Base-by-base conservation (phyloP, 2,113 vertebrate genomes). In the Trochalopteron elliotii region DNA sequence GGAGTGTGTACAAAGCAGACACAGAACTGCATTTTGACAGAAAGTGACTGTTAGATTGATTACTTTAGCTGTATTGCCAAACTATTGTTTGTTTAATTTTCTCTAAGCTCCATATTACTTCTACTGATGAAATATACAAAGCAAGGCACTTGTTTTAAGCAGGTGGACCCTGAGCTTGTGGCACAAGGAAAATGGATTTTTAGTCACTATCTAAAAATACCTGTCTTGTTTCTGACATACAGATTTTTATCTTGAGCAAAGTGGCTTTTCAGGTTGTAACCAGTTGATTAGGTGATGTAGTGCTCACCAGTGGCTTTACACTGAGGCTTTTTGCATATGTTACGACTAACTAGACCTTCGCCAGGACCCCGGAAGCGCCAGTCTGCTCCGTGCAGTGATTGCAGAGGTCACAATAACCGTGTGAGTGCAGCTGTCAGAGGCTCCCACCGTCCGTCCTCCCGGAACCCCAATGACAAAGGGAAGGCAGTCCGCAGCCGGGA, bases 401-500 rank as follows among this genome's bases (percentile, higher is more conserved):
- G 98, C 83, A 99, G 98, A 97, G 96, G 97, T 52, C 98, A 99
- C 53, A 98, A 98, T 94, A 99, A 98, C 68, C 98, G 99, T 6
- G 67, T 98, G 23, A 98, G 98, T 35, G 97, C 96, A 15, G 97
- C 98, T 12, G 97, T 97, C 69, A 97, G 98, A 92, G 97, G 96
- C 80, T 98, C 98, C 77, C 98, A 99, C 87, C 98, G 98, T 9
- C 98, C 98, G 6, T 97, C 98, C 2, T 96, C 98, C 16, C 98
- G 99, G 10, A 98, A 97, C 64, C 79, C 97, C 85, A 99, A 49
- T 12, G 99, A 99, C 60, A 98, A 97, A 96, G 97, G 97, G 70
- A 99, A 98, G 94, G 89, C 97, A 4, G 95, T 98, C 74, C 99
- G 98, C 39, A 97, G 96, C 93, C 98, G 98, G 90, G 99, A 99